Conservation (phyloP, 2,888 invertebrate species). For the Sisyra terminalis region DNA sequence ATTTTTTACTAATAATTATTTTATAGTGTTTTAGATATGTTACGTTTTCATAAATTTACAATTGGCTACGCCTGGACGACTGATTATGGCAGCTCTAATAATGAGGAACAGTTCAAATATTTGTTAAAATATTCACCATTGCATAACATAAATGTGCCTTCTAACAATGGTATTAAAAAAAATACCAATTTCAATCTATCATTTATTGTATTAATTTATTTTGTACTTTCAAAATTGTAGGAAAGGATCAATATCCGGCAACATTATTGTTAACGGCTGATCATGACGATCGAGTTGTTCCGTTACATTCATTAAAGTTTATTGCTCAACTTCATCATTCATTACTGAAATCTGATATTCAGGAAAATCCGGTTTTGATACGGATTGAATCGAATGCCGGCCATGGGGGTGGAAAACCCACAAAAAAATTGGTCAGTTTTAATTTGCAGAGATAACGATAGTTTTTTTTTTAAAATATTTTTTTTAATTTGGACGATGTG, state of each 20-base stretch:
- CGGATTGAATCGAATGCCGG: conserved; percentile 91
- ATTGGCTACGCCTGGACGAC: conserved; percentile 94
- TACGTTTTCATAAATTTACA: conserved; percentile 94
- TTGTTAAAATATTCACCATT: conserved; percentile 80
- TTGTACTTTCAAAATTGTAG: too few relatives aligned
- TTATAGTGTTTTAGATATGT: conserved; percentile 85
- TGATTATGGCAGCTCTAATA: conserved; percentile 87
- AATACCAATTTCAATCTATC: too few relatives aligned
- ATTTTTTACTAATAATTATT: too few relatives aligned
- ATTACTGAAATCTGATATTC: conserved; percentile 39
- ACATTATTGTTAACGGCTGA: conserved; percentile 88
- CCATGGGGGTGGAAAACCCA: conserved; percentile 94
- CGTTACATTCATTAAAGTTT: conserved; percentile 90
- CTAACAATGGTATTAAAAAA: conserved; percentile 29
- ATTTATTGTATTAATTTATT: too few relatives aligned
- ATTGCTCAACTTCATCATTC: conserved; percentile 78
- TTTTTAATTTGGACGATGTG: background rate
- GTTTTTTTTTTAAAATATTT: background rate
- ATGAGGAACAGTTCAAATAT: conserved; percentile 71
- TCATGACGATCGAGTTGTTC: conserved; percentile 97
- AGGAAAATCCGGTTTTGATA: conserved; percentile 74
- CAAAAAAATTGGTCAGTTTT: conserved; percentile 64
- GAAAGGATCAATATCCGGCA: conserved; percentile 66
- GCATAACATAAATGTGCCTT: conserved; percentile 68
- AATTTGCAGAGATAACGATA: background rate